Percentiles rank a stretch among this genome's conserved stretches.
Conservation (phyloP, 1,140 invertebrate genomes). For the Zaprionus tsacasi region DNA sequence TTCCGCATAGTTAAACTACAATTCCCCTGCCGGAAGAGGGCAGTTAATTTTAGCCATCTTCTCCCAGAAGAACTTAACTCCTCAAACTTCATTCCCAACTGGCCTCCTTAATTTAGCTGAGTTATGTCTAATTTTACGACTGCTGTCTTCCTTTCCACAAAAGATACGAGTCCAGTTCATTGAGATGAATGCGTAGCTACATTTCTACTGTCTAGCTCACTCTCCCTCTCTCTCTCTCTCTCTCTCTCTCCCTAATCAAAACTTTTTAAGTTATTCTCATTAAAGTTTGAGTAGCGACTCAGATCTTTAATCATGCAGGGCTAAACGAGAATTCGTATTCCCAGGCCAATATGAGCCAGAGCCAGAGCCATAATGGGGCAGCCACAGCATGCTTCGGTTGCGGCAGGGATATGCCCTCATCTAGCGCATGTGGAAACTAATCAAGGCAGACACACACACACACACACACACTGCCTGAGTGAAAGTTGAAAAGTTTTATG, state of each 20-base stretch:
- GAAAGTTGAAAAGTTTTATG: constrained; percentile 68
- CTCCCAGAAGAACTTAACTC: constrained; percentile 1
- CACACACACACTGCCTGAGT: constrained; percentile 50
- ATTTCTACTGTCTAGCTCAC: constrained; percentile 3
- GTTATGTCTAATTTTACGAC: constrained; percentile 16
- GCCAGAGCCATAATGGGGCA: constrained; percentile 34
- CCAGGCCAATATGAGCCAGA: constrained; percentile 46
- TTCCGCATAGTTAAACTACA: neutral
- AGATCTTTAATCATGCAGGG: constrained; percentile 73
- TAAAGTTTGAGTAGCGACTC: constrained; percentile 62
- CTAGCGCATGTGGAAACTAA: constrained; percentile 61
- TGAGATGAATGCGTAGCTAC: constrained; percentile 41
- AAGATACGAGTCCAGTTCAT: constrained; percentile 13
- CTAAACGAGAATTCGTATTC: constrained; percentile 57
- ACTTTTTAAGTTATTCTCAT: constrained; percentile 67
- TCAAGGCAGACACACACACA: constrained; percentile 47
- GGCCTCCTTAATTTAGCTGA: constrained; percentile 12
- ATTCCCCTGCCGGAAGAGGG: neutral
- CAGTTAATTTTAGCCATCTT: neutral
- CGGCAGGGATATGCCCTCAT: constrained; percentile 8
- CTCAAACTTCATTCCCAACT: constrained; percentile 28
- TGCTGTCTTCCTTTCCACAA: neutral
- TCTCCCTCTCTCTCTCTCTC: neutral
- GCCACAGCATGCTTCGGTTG: constrained; percentile 31
- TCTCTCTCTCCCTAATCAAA: constrained; percentile 38